Evolutionary conservation across 2,888 invertebrate species (phyloP).

Genomic region (Ceraclea dissimilis): DNA sequence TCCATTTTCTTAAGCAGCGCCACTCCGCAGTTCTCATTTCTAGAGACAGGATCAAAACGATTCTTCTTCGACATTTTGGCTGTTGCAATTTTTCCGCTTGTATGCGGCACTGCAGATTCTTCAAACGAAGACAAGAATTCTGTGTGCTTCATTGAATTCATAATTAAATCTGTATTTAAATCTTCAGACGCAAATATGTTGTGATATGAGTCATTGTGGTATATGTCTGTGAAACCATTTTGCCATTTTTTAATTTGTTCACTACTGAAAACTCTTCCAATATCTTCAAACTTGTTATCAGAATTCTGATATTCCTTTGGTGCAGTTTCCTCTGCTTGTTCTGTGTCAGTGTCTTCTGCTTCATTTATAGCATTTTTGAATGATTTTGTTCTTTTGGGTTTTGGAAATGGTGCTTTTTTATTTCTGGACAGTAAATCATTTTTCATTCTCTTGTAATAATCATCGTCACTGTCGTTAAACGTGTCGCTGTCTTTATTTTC

Average conservation of each 20-base stretch:
- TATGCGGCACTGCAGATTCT: background rate
- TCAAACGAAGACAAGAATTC: background rate
- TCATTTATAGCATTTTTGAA: background rate
- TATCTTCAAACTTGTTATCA: background rate
- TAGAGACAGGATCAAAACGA: conserved; percentile 10
- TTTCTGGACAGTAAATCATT: conserved; percentile 3
- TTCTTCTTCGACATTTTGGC: conserved; percentile 7
- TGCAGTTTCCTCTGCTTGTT: background rate
- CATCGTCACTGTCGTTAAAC: conserved; percentile 5
- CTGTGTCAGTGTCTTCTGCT: background rate
- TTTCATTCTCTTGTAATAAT: conserved; percentile 16
- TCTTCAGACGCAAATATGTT: background rate
- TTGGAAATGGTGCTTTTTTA: background rate
- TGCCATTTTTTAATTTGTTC: background rate
- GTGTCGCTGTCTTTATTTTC: background rate
- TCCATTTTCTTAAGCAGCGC: conserved; percentile 4
- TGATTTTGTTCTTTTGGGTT: conserved; percentile 11
- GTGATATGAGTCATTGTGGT: no score
- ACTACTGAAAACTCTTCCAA: background rate
- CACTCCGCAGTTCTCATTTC: conserved; percentile 5
- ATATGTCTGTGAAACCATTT: background rate
- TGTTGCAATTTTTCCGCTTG: conserved; percentile 3
- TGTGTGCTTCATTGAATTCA: background rate
- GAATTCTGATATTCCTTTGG: background rate
- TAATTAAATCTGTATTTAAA: background rate